Conservation (phyloP, 2,797 vertebrate genomes). For the Arrhamphus sclerolepis region DNA sequence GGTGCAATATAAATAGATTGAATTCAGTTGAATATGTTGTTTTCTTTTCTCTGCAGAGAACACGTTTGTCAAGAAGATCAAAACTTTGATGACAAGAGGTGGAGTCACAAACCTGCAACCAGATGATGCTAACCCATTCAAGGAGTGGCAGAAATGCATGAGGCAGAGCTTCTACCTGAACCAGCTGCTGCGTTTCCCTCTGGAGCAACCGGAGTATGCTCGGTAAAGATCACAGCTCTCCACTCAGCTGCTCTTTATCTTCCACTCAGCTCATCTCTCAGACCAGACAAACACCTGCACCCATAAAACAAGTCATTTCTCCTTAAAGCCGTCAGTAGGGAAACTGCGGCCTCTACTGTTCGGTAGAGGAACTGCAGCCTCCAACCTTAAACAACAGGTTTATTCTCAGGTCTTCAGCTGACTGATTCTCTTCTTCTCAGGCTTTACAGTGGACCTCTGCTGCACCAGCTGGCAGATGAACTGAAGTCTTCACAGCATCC, state of each 20-base stretch:
- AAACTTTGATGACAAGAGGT: not conserved
- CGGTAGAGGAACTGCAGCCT: too few species aligned
- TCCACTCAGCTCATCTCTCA: not conserved
- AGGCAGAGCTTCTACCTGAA: constrained; percentile 20
- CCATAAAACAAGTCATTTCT: too few species aligned
- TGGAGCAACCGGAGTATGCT: not conserved
- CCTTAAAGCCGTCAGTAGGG: too few species aligned
- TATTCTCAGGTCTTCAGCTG: too few species aligned
- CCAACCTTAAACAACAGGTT: too few species aligned
- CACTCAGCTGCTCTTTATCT: too few species aligned
- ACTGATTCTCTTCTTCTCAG: constrained; percentile 1
- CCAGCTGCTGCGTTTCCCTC: constrained; percentile 19
- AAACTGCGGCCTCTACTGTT: too few species aligned
- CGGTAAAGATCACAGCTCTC: constrained; percentile 1
- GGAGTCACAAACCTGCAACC: too few species aligned
- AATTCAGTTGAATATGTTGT: too few species aligned
- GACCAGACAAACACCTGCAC: not conserved
- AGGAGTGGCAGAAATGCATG: constrained; percentile 17
- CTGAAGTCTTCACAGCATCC: not conserved
- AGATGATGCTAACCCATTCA: too few species aligned
- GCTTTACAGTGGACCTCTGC: constrained; percentile 14
- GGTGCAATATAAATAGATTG: too few species aligned
- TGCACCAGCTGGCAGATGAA: constrained; percentile 1
- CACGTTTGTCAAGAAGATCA: not conserved
- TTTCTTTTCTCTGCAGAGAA: too few species aligned